Conservation (phyloP, 2,888 invertebrate species). For the Temnothorax unifasciatus region DNA sequence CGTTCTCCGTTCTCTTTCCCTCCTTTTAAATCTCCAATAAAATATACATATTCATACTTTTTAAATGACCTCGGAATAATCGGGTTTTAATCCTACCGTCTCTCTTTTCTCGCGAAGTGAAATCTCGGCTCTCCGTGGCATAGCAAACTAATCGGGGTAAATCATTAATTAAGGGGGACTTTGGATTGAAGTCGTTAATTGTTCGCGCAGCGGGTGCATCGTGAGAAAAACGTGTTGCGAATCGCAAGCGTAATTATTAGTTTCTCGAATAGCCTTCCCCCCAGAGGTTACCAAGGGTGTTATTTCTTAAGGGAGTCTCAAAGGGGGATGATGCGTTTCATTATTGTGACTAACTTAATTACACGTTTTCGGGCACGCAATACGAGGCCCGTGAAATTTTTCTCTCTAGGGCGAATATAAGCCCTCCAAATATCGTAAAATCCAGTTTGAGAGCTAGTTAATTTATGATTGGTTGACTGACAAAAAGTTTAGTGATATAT, state of each 20-base stretch:
- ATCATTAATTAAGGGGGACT: conserved; percentile 44
- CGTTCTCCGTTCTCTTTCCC: background rate
- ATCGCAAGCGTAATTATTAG: conserved; percentile 66
- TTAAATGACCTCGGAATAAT: conserved; percentile 24
- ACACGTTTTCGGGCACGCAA: conserved; percentile 63
- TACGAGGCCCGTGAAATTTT: background rate
- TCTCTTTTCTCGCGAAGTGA: background rate
- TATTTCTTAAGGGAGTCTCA: conserved; percentile 67
- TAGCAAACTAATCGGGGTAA: conserved; percentile 44
- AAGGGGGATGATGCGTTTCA: conserved; percentile 75
- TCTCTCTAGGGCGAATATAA: background rate
- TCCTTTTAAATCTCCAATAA: conserved; percentile 1
- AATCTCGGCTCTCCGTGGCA: conserved; percentile 14
- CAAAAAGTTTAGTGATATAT: background rate
- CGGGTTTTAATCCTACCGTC: conserved; percentile 4
- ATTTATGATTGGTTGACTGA: conserved; percentile 33
- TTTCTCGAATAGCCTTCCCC: conserved; percentile 62
- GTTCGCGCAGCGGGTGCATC: conserved; percentile 73
- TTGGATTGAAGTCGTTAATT: conserved; percentile 64
- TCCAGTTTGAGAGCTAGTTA: conserved; percentile 47
- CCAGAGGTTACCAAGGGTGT: conserved; percentile 60
- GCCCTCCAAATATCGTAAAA: conserved; percentile 22
- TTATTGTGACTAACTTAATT: conserved; percentile 75
- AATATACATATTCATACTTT: conserved; percentile 28
- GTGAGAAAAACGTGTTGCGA: conserved; percentile 82